phyloP scores from a whole-genome alignment of 2,888 invertebrate species.

The Polyommatus iphigenia region DNA sequence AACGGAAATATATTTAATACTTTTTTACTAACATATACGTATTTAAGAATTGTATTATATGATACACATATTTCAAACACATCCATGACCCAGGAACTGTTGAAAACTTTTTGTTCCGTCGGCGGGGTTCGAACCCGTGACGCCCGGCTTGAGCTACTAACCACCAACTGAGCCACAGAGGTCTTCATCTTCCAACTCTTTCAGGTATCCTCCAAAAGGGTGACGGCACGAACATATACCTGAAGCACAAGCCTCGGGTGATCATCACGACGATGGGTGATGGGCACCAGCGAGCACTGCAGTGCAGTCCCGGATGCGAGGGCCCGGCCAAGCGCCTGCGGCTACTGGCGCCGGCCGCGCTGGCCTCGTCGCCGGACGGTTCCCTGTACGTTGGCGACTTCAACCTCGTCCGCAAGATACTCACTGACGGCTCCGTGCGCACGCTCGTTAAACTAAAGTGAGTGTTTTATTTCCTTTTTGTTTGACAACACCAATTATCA shows the following conservation, averaged over 20 bases:
- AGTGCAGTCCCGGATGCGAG: slow-evolving; percentile 88
- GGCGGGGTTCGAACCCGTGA: too few relatives aligned
- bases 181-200: slow-evolving; percentile 34
- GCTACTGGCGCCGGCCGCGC: slow-evolving; percentile 94
- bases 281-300: slow-evolving; percentile 92
- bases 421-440: slow-evolving; percentile 90
- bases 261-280: slow-evolving; percentile 95
- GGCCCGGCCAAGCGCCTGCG: slow-evolving; percentile 89
- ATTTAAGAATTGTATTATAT: too few relatives aligned
- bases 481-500: neutral
- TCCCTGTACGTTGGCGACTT: slow-evolving; percentile 97
- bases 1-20: too few relatives aligned
- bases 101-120: too few relatives aligned
- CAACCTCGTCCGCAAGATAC: slow-evolving; percentile 93
- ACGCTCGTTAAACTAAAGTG: slow-evolving; percentile 91
- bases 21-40: too few relatives aligned
- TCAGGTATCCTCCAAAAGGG: slow-evolving; percentile 97
- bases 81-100: too few relatives aligned
- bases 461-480: slow-evolving; percentile 59
- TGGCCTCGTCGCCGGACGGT: slow-evolving; percentile 95
- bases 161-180: too few relatives aligned
- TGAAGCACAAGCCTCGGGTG: slow-evolving; percentile 95
- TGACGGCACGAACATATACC: slow-evolving; percentile 96
- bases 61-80: too few relatives aligned
- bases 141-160: too few relatives aligned